Base-by-base conservation (phyloP, 2,888 invertebrate species). In the Adelognathus sp. region DNA sequence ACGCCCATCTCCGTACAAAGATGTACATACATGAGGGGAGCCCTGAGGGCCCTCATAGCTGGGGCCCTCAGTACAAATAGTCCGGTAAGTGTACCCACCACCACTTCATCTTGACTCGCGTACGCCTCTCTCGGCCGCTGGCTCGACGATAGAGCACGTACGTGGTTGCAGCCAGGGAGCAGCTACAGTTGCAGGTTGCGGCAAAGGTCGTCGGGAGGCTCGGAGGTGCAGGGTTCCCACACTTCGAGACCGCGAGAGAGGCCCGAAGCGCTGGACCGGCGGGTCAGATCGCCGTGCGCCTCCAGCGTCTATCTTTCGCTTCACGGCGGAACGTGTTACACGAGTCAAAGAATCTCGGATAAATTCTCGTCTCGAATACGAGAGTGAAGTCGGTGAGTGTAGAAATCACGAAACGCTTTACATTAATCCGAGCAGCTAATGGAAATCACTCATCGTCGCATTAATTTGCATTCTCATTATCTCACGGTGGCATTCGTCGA, bases 141-240 rank as follows among this genome's bases (percentile, higher is more conserved):
- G 64, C 36, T 31, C 74, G 64, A 21, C 11, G 56, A 41, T 41
- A 60, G 39, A 41, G 27, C 61, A 60, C 52, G 75, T 78, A 74
- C 80, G 80, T 80, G 71, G 81, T 76, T 81, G 71, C 80, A 81
- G 79, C n/a, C 79, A 81, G 76, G 82, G 86, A 86, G n/a, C n/a
- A n/a, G 86, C 86, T 84, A 86, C 86, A 84, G 86, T 86, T 87
- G 87, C 89, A 88, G 89, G 88, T 88, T 88, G 88, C 83, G 81
- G 83, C 87, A 88, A 83, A 87, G 88, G 88, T 89, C 89, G 89
- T 86, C 88, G 86, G 86, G 87, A 87, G 86, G 87, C 87, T 87
- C 78, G 84, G 84, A 86, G 87, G 87, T 87, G 88, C 87, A 86
- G 88, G 87, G 89, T 90, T 90, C 90, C 90, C 90, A 90, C 89